Evolutionary conservation across 2,113 vertebrate species (phyloP), one percentile per base, ranked within the genome.

Genomic region (Perca flavescens): DNA sequence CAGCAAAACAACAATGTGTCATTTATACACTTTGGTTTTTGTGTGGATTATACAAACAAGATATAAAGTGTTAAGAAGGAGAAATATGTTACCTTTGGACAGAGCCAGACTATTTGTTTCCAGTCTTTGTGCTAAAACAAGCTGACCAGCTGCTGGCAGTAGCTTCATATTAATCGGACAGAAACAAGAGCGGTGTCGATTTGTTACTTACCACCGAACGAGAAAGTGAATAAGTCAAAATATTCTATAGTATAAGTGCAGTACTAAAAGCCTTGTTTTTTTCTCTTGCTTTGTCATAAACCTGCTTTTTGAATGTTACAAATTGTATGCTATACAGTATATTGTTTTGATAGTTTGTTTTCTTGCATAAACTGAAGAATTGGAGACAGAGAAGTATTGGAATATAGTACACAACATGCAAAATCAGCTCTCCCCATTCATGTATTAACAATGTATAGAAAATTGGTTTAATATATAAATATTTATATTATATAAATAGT

Each of bases 351-450:
- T 43, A 43, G 10, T 50, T 56, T 72, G 16, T 74, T 57, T 73
- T 70, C 25, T 81, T 83, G 82, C 46, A 67, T 74, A 47, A 57
- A 54, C 25, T 65, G 73, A 81, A 15, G 1, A 81, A 22, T 12
- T 50, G 40, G 57, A 62, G 50, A 80, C 5, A 15, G 60, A 15
- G 60, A 65, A 25, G 57, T 34, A 74, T 34, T 66, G 21, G 25
- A 36, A 63, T 47, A 13, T 46, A 43, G 19, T 43, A 6, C 28
- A 25, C 28, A 22, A 25, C 21, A 40, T 74, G 17, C 63, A 25
- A 53, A 74, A 65, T 3, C 17, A 56, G 34, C 43, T 74, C 16
- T 50, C 10, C 13, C 17, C 1, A 62, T 70, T 47, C n/a, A 49
- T 10, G 19, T 43, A 43, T 50, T 47, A 40, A 56, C 13, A 47